These are phyloP conservation scores for Riptortus pedestris DNA, from an alignment of 1,140 invertebrate species.

Conservation along the genomic window DNA sequence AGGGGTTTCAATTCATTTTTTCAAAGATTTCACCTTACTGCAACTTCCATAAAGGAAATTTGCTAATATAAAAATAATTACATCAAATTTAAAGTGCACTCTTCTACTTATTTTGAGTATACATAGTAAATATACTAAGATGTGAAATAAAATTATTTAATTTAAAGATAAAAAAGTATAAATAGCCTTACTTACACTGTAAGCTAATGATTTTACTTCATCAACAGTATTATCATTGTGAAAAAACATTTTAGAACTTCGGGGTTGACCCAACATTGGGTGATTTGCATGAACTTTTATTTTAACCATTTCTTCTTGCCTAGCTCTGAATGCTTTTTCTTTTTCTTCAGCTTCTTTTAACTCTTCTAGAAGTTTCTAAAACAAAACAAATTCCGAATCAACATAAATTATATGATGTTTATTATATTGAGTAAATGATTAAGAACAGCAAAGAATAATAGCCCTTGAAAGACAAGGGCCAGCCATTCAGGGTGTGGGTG, in stretches of 20 bases:
- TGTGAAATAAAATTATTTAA: too few species aligned
- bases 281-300: slow-evolving; percentile 53
- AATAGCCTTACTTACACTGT: slow-evolving; percentile 38
- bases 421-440: background rate
- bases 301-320: slow-evolving; percentile 51
- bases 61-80: too few species aligned
- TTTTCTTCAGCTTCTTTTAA: slow-evolving; percentile 57
- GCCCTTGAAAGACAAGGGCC: too few species aligned
- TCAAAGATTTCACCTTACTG: too few species aligned
- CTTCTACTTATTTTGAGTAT: too few species aligned
- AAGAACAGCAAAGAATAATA: too few species aligned
- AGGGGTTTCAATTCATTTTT: too few species aligned
- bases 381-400: slow-evolving; percentile 29
- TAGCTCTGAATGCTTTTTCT: slow-evolving; percentile 46
- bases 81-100: too few species aligned
- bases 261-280: slow-evolving; percentile 44
- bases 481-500: too few species aligned
- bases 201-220: slow-evolving; percentile 47
- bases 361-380: slow-evolving; percentile 48
- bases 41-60: too few species aligned
- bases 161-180: background rate
- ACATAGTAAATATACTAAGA: too few species aligned
- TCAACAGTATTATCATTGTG: slow-evolving; percentile 47
- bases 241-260: slow-evolving; percentile 45
- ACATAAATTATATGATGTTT: background rate